Base-by-base conservation (phyloP, 2,888 invertebrate species). In the Papilio elwesi region DNA sequence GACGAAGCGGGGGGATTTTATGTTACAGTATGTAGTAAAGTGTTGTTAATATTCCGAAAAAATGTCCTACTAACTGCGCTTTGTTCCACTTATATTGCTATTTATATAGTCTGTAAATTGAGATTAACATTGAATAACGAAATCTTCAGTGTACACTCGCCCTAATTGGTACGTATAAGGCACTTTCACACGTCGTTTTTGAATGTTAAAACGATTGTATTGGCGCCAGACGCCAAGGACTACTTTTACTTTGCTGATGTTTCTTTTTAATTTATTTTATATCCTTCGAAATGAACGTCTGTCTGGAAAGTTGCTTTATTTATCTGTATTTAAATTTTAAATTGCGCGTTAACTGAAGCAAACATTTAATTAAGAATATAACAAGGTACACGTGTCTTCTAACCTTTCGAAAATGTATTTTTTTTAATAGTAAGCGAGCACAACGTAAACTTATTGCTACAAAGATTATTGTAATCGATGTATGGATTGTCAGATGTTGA, bases 181-280 rank as follows among this genome's bases (percentile, higher is more conserved):
- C 53, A 73, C 73, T 73, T 73, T 73, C 73, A 68, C 73, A 57
- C 73, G 68, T 43, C 63, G 53, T 64, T 72, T 68, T 12, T 57
- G 63, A 63, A 71, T 71, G 51, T 67, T 69, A 15, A 51, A 47
- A 65, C 52, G 74, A 66, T 53, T 65, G 66, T 15, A 43, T 48
- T 62, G 48, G 70, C 72, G 72, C 76, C 74, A 49, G 64, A 64
- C 59, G 59, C 47, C 36, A 72, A 73, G 64, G 68, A 73, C 72
- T 73, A 64, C 72, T 73, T 73, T 73, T 68, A 73, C 72, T 63
- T 64, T n/a, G 48, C 16, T 36, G 49, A 55, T 73, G 26, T 55
- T 13, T 62, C 53, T 26, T 71, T 49, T 51, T 26, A 47, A 53
- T 47, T 63, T 63, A 63, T 70, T 62, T 70, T 71, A 71, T 52